Percentiles rank a stretch among this genome's conserved stretches.
These are phyloP conservation scores for Acridotheres tristis DNA, from an alignment of 2,797 vertebrate species.

Conservation along the genomic window DNA sequence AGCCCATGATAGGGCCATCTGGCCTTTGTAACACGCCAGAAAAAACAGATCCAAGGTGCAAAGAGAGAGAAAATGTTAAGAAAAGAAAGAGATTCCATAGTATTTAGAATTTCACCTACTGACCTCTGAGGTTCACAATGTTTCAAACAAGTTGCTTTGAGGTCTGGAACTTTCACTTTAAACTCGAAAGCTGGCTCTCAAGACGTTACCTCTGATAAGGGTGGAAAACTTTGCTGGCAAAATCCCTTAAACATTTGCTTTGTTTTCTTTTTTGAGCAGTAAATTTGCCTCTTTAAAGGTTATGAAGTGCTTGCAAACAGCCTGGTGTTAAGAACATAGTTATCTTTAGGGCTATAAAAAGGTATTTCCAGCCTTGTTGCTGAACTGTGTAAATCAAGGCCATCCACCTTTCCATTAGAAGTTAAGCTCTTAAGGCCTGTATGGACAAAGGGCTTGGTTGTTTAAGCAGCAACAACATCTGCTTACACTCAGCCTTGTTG, in stretches of 20 bases:
- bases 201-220: conserved; percentile 1
- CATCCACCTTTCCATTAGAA: conserved; percentile 60
- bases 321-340: neutral
- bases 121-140: neutral
- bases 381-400: conserved; percentile 68
- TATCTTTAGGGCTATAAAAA: conserved; percentile 37
- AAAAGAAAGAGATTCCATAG: neutral
- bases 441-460: conserved; percentile 66
- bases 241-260: conserved; percentile 40
- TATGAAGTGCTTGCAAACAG: conserved; percentile 35
- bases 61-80: neutral
- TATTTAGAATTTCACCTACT: neutral
- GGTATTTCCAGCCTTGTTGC: conserved; percentile 56
- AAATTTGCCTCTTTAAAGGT: conserved; percentile 45
- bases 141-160: neutral
- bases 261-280: neutral
- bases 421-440: conserved; percentile 62
- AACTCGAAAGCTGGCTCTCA: neutral
- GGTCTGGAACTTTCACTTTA: neutral
- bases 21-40: neutral
- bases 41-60: neutral
- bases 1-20: neutral
- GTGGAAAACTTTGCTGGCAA: conserved; percentile 18
- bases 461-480: conserved; percentile 70
- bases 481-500: conserved; percentile 63